These are phyloP conservation scores for Leucozona laternaria DNA, from an alignment of 2,888 invertebrate genomes.

Conservation along the genomic window DNA sequence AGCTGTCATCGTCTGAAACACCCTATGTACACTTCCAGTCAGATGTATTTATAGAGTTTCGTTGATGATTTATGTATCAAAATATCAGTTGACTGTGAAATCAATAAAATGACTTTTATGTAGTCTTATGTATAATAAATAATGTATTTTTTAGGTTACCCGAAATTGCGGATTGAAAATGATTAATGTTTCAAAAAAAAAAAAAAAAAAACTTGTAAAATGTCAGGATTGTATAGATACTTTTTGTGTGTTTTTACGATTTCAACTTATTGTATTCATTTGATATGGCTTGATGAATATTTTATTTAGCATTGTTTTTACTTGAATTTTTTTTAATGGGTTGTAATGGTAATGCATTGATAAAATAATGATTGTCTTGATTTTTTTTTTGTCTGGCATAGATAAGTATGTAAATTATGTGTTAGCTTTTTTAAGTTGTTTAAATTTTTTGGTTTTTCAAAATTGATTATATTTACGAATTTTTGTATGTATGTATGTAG, in stretches of 20 bases:
- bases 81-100: conserved; percentile 11
- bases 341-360: not conserved
- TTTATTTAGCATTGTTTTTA: not conserved
- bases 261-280: not conserved
- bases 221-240: too few relatives aligned
- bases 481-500: too few relatives aligned
- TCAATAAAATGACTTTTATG: conserved; percentile 13
- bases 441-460: too few relatives aligned
- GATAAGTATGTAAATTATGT: too few relatives aligned
- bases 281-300: not conserved
- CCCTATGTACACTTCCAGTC: not conserved
- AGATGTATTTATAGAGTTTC: not conserved
- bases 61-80: conserved; percentile 7
- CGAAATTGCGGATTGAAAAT: not conserved
- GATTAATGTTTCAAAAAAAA: conserved; percentile 7
- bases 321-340: not conserved
- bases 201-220: not conserved
- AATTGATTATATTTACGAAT: too few relatives aligned
- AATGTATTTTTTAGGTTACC: not conserved
- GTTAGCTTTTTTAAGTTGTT: too few relatives aligned
- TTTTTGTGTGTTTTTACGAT: not conserved
- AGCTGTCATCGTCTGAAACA: not conserved
- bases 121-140: conserved; percentile 1
- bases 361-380: too few relatives aligned
- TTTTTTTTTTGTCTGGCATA: too few relatives aligned